A percentile compares a stretch with the other conserved stretches of the same genome.
Evolutionary conservation across 2,888 invertebrate species (phyloP).

Genomic region (Magallana nippona): DNA sequence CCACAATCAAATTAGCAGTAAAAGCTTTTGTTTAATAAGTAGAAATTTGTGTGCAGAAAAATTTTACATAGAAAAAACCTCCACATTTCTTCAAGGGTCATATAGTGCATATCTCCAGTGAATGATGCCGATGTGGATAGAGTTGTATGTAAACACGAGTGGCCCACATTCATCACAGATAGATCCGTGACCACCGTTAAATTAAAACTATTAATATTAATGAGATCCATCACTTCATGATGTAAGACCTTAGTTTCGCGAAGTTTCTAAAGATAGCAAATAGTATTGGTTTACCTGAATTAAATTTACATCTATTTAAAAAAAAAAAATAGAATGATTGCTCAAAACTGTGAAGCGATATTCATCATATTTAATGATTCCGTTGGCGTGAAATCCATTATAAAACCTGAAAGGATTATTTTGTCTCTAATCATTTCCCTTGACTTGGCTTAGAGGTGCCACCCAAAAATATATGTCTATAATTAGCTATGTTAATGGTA

Average conservation of each 20-base stretch:
- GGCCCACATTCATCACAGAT: conserved; percentile 1
- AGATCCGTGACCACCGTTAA: conserved; percentile 3
- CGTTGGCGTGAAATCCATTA: too few species aligned
- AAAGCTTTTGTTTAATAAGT: too few species aligned
- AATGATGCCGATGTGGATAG: neutral
- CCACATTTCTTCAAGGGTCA: too few species aligned
- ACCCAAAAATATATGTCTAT: too few species aligned
- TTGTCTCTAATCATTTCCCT: too few species aligned
- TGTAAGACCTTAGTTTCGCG: neutral
- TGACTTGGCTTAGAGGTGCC: too few species aligned
- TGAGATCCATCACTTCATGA: neutral
- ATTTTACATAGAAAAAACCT: too few species aligned
- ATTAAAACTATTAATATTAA: neutral
- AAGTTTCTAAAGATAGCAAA: conserved; percentile 14
- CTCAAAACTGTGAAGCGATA: neutral
- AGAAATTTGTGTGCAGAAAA: too few species aligned
- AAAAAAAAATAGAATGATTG: neutral
- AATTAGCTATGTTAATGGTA: too few species aligned
- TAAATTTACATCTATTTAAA: conserved; percentile 9
- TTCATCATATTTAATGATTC: neutral
- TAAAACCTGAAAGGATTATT: too few species aligned
- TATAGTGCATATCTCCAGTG: too few species aligned
- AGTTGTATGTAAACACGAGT: neutral
- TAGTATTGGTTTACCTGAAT: neutral
- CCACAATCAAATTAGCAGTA: too few species aligned